Percentiles rank a stretch among this genome's conserved stretches.
Conservation (phyloP, 2,888 invertebrate species). For the Lasioglossum villosulum region DNA sequence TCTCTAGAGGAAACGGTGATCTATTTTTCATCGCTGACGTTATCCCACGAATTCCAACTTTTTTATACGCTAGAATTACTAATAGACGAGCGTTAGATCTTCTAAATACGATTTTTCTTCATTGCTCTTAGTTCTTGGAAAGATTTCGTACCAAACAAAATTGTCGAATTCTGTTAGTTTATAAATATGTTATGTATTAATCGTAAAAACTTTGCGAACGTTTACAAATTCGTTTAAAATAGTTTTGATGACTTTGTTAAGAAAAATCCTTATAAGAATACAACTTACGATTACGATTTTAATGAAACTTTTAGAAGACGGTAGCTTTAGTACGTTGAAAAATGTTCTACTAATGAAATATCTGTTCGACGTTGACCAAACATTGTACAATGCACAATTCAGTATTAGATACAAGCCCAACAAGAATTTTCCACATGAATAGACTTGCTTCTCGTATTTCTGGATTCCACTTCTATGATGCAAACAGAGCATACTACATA, state of each 20-base stretch:
- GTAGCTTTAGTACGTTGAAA: neutral
- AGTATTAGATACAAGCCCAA: neutral
- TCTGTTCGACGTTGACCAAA: neutral
- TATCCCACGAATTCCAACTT: neutral
- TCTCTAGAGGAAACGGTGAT: neutral
- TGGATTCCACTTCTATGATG: conserved; percentile 39
- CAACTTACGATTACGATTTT: no score
- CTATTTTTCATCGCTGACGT: neutral
- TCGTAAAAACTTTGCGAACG: neutral
- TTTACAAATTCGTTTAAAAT: neutral
- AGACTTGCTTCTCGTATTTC: conserved; percentile 33
- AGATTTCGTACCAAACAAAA: neutral
- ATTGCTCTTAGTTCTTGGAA: neutral
- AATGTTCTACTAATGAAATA: neutral
- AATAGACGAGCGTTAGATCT: neutral
- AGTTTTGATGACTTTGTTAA: neutral
- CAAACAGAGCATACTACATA: conserved; percentile 8
- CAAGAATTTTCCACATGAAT: conserved; percentile 39
- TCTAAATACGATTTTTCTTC: neutral
- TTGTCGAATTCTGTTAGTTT: neutral
- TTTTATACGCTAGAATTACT: neutral
- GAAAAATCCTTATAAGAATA: no score
- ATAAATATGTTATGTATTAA: neutral
- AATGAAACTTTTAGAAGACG: no score
- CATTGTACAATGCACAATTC: neutral